Percentiles rank a stretch among this genome's conserved stretches.
Conservation (phyloP, 1,140 invertebrate species). For the Copidosoma floridanum region DNA sequence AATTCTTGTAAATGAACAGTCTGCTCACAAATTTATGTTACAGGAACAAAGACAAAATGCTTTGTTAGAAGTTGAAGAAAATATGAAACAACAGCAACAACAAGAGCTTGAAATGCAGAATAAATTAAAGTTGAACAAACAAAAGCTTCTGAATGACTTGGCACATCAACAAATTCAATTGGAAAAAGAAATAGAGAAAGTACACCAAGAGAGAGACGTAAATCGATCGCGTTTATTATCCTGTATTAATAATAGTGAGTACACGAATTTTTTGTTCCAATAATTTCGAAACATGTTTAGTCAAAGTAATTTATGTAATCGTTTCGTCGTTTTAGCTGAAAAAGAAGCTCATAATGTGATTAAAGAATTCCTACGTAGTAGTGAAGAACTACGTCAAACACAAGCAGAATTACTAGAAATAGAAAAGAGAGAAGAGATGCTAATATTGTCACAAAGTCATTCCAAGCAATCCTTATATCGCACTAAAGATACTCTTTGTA, state of each 20-base stretch:
- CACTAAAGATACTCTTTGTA: slow-evolving; percentile 52
- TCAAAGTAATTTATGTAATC: no score
- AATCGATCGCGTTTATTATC: slow-evolving; percentile 61
- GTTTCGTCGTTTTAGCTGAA: slow-evolving; percentile 56
- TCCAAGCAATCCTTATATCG: slow-evolving; percentile 49
- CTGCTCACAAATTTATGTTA: slow-evolving; percentile 29
- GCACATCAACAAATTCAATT: slow-evolving; percentile 64
- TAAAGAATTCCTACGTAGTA: slow-evolving; percentile 62
- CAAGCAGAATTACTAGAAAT: slow-evolving; percentile 63
- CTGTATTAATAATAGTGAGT: slow-evolving; percentile 47
- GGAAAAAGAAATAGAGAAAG: slow-evolving; percentile 64
- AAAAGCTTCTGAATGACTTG: slow-evolving; percentile 64
- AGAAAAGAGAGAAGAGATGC: slow-evolving; percentile 65
- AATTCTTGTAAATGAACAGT: no score
- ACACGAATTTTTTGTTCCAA: no score
- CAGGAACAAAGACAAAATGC: slow-evolving; percentile 58
- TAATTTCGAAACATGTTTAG: no score
- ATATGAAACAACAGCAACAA: slow-evolving; percentile 57
- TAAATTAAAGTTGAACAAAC: slow-evolving; percentile 55
- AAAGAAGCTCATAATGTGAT: slow-evolving; percentile 65
- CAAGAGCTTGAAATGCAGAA: slow-evolving; percentile 59
- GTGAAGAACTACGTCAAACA: slow-evolving; percentile 60
- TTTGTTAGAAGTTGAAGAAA: slow-evolving; percentile 58
- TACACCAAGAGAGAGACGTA: slow-evolving; percentile 64
- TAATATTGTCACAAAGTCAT: slow-evolving; percentile 58